phyloP scores from a whole-genome alignment of 1,140 invertebrate species.

The Hylaeus anthracinus region DNA sequence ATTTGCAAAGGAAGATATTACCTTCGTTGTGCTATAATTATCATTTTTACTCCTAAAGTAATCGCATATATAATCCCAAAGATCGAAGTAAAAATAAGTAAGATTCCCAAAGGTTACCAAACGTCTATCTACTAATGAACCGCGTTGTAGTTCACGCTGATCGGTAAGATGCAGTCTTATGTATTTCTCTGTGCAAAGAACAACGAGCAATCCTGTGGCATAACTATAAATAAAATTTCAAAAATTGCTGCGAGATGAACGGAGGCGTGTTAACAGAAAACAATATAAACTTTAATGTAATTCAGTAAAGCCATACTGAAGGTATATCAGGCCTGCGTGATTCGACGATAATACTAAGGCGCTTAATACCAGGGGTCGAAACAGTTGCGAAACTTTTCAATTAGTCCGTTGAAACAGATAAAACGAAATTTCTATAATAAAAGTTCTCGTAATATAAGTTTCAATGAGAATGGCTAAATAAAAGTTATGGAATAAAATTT shows the following conservation, averaged over 20 bases:
- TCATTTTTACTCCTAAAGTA: not conserved
- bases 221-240: not conserved
- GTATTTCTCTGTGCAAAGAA: not conserved
- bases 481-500: no score
- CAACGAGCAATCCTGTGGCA: not conserved
- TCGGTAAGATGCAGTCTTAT: slow-evolving; percentile 29
- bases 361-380: no score
- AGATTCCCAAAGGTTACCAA: not conserved
- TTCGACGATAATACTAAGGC: not conserved
- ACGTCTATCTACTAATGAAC: not conserved
- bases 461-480: no score
- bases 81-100: not conserved
- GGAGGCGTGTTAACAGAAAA: not conserved
- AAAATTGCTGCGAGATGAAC: not conserved
- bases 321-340: not conserved
- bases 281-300: not conserved
- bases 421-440: no score
- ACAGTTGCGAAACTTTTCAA: no score
- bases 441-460: no score
- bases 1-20: not conserved
- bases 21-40: not conserved
- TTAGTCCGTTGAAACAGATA: no score
- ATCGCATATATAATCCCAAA: not conserved
- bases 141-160: slow-evolving; percentile 8
- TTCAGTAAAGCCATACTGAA: not conserved